Percentiles rank a stretch among this genome's conserved stretches.
These are phyloP conservation scores for Tetanocera ferruginea DNA, from an alignment of 2,888 invertebrate genomes.

Conservation along the genomic window DNA sequence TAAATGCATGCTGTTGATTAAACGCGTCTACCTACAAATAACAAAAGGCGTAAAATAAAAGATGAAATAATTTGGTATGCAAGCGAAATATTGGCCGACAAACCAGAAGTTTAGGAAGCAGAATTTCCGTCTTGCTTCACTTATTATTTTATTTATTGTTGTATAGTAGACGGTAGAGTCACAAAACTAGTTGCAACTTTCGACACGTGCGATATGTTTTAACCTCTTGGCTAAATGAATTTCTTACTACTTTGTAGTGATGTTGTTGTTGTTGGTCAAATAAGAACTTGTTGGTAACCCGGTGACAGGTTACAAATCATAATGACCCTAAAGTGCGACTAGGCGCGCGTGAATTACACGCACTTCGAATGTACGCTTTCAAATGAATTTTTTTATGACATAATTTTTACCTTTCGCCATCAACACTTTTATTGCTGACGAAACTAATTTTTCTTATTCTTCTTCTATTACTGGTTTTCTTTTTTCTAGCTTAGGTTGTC, in stretches of 20 bases:
- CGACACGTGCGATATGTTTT: constrained; percentile 25
- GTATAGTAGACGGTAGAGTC: not conserved
- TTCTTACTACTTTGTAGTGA: not conserved
- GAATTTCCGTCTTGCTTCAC: not conserved
- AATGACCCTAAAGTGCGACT: constrained; percentile 11
- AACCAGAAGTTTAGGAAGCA: not conserved
- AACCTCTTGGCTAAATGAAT: constrained; percentile 14
- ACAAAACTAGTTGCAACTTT: not conserved
- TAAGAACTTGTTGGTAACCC: not conserved
- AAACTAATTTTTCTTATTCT: not conserved
- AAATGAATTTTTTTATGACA: not conserved
- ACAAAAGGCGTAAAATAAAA: not conserved
- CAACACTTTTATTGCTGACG: not conserved
- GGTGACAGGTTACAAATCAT: constrained; percentile 19
- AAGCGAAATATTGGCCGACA: constrained; percentile 10
- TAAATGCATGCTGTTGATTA: constrained; percentile 19
- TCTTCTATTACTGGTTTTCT: not conserved
- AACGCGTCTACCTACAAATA: not conserved
- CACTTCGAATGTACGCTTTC: not conserved
- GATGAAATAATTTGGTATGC: constrained; percentile 6
- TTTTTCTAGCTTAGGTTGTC: not conserved
- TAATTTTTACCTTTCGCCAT: not conserved
- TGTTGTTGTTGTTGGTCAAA: not conserved
- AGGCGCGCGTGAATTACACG: constrained; percentile 24
- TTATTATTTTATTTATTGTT: not conserved